Evolutionary conservation across 2,113 vertebrate genomes (phyloP).

Genomic region (Sebastes fasciatus): DNA sequence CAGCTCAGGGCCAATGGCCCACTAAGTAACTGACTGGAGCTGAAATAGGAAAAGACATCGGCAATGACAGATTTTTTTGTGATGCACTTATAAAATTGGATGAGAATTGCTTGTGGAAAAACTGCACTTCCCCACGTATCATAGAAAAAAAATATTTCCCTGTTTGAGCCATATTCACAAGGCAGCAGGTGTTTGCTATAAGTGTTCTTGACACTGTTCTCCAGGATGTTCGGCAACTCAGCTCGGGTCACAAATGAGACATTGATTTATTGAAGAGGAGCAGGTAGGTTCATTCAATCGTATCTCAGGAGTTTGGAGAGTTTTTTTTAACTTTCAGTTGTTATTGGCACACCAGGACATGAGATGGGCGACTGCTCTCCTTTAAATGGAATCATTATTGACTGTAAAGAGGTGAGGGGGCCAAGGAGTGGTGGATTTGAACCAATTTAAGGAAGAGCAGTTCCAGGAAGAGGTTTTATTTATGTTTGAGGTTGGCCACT

Average conservation of each 20-base stretch:
- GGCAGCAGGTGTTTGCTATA: background rate
- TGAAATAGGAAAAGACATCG: background rate
- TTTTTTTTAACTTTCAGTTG: background rate
- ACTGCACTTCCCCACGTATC: background rate
- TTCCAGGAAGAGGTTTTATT: background rate
- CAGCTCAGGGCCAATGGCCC: background rate
- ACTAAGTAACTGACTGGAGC: background rate
- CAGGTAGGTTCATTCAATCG: background rate
- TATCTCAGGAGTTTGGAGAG: background rate
- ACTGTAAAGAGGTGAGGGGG: background rate
- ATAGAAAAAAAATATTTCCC: background rate
- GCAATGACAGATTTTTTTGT: background rate
- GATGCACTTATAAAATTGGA: background rate
- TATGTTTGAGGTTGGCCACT: background rate
- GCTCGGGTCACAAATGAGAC: conserved; percentile 32
- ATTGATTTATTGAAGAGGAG: conserved; percentile 31
- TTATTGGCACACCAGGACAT: conserved; percentile 9
- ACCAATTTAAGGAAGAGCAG: background rate
- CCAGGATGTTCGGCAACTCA: background rate
- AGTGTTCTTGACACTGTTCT: background rate
- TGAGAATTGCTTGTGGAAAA: background rate
- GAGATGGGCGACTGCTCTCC: background rate
- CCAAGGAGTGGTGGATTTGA: background rate
- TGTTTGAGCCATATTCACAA: background rate
- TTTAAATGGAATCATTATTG: background rate